Base-by-base conservation (phyloP, 2,797 vertebrate genomes). In the Dermochelys coriacea region DNA sequence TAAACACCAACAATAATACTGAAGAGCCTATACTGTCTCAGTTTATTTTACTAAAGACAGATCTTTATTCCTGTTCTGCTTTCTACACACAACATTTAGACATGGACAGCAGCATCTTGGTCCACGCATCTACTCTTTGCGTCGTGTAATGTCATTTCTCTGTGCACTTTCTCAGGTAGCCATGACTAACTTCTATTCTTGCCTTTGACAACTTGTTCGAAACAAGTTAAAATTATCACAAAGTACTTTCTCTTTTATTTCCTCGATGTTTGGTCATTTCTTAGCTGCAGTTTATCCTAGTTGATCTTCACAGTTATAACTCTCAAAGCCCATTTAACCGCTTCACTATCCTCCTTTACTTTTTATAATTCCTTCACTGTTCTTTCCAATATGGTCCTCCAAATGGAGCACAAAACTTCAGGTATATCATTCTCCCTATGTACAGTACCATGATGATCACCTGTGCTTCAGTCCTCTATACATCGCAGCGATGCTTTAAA, bases 341-440 rank as follows among this genome's bases (percentile, higher is more conserved):
- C 14, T 29, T 47, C 27, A 50, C 16, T 61, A 25, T 0, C 0
- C 55, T 37, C 23, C 51, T 82, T 18, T 5, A 12, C 3, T n/a
- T 86, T 34, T 41, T 51, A 59, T 49, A 79, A 29, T 81, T 84
- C 59, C 80, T 83, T 31, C 41, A 25, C 4, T 29, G 0, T 0
- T 50, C 8, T 74, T 86, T 87, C 85, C 79, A 74, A 25, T 1
- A 41, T 16, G 86, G 51, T 1, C 1, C 12, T 7, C 23, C 59
- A 91, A 90, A 61, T 64, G 51, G 37, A 5, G 31, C 8, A 27
- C 50, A 80, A 71, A n/a, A 64, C 61, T 34, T 8, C 18, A 79
- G 31, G 81, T 1, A 10, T 37, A 34, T 47, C 23, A 31, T 21
- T 64, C 11, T 31, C 47, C 16, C 8, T 51, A 51, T 81, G 87